phyloP scores from a whole-genome alignment of 2,888 invertebrate genomes.

The Poecilus cupreus region DNA sequence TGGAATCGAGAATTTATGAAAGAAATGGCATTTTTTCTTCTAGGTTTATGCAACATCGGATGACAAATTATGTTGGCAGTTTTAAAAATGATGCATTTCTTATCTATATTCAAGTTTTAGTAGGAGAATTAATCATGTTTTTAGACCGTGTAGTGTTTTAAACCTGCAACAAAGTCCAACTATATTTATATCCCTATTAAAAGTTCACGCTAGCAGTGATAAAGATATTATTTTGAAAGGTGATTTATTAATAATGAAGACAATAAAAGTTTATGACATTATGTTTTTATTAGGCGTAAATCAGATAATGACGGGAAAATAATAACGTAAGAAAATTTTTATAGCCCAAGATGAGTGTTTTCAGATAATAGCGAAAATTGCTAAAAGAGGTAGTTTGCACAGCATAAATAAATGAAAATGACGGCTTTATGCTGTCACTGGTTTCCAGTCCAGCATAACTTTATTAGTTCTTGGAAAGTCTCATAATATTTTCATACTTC shows the following conservation, averaged over 20 bases:
- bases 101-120: background rate
- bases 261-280: conserved; percentile 23
- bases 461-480: too few species aligned
- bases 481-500: too few species aligned
- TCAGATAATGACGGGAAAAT: conserved; percentile 6
- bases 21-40: background rate
- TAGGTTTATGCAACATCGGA: background rate
- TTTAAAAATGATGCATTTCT: conserved; percentile 19
- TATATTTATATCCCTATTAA: background rate
- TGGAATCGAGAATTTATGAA: conserved; percentile 42
- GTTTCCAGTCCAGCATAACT: too few species aligned
- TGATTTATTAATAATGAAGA: conserved; percentile 5
- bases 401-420: background rate
- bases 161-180: background rate
- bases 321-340: conserved; percentile 1
- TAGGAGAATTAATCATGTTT: background rate
- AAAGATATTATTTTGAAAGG: conserved; percentile 5
- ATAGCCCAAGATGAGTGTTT: conserved; percentile 1
- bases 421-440: too few species aligned
- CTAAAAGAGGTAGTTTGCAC: background rate
- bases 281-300: conserved; percentile 28
- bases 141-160: background rate
- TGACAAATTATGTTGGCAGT: conserved; percentile 24
- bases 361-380: background rate
- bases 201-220: background rate